Conservation (phyloP, 2,888 invertebrate species). For the Serrognathus titanus region DNA sequence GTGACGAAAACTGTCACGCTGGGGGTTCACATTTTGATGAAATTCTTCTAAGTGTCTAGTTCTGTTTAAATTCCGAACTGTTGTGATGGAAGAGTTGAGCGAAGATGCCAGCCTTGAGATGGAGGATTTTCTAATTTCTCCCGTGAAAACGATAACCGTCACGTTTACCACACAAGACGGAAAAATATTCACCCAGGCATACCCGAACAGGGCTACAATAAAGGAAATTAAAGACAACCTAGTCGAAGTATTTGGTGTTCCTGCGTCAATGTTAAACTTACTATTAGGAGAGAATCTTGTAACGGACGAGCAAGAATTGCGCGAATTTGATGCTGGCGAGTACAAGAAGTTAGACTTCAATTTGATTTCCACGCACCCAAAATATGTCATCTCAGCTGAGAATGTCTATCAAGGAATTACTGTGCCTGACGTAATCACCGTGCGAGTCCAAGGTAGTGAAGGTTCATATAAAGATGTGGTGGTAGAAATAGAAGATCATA, state of each 20-base stretch:
- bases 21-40: no score
- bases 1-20: no score
- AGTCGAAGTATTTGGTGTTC: conserved; percentile 56
- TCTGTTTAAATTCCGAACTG: neutral
- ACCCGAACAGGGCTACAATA: conserved; percentile 54
- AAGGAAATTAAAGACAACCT: conserved; percentile 61
- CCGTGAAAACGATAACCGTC: conserved; percentile 29
- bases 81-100: conserved; percentile 1
- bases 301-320: conserved; percentile 31
- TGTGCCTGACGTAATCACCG: conserved; percentile 57
- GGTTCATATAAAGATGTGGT: conserved; percentile 50
- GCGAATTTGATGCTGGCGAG: conserved; percentile 32
- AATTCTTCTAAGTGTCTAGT: no score
- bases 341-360: conserved; percentile 34
- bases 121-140: conserved; percentile 6
- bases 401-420: conserved; percentile 37
- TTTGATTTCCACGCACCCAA: conserved; percentile 31
- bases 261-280: conserved; percentile 52
- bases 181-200: conserved; percentile 53
- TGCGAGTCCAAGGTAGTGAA: conserved; percentile 50
- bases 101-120: neutral
- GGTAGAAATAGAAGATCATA: conserved; percentile 58
- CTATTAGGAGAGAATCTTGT: conserved; percentile 48
- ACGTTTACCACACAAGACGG: conserved; percentile 39
- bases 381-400: conserved; percentile 35